Base-by-base conservation (phyloP, 1,140 invertebrate genomes). In the Grapholita molesta region DNA sequence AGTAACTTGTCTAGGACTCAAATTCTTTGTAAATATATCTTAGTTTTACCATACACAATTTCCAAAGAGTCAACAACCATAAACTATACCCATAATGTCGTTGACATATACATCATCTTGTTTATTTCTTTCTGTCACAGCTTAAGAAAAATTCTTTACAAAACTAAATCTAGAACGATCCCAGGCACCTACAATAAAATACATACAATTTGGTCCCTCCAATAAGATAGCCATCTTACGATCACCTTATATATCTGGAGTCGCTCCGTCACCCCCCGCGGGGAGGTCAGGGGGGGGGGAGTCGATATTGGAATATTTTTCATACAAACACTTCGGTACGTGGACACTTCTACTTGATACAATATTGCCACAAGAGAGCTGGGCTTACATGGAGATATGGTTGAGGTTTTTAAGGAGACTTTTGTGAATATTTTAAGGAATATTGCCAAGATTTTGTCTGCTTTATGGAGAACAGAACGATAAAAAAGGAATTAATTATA, bases 271-370 rank as follows among this genome's bases (percentile, higher is more conserved):
- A 65, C 48, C 57, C 70, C 66, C 42, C 71, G n/a, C 55, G 53
- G 15, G 57, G 55, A 32, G 64, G 57, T 32, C 15, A 9, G 52
- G 69, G 68, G 71, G 67, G 72, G 64, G 57, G 57, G 72, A 74
- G 69, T 67, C 75, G 82, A 81, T 87, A 87, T 88, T 85, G 85
- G 84, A 85, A 90, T 90, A 90, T 90, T 90, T 90, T 89, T 88
- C 88, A 90, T 86, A 89, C 88, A 90, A 90, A 90, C 88, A 90
- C 86, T 82, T 84, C 78, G 80, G 73, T 85, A 88, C 86, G 88
- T 90, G 86, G 86, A 89, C 85, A 85, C 82, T 86, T 88, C 82
- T 80, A 78, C 80, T 82, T 82, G 82, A 83, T 87, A 89, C 86
- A 89, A 89, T 89, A 89, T 90, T 87, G 83, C 78, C 82, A 72